Evolutionary conservation across 2,113 vertebrate species (phyloP).

Genomic region (Oenanthe oenanthe): DNA sequence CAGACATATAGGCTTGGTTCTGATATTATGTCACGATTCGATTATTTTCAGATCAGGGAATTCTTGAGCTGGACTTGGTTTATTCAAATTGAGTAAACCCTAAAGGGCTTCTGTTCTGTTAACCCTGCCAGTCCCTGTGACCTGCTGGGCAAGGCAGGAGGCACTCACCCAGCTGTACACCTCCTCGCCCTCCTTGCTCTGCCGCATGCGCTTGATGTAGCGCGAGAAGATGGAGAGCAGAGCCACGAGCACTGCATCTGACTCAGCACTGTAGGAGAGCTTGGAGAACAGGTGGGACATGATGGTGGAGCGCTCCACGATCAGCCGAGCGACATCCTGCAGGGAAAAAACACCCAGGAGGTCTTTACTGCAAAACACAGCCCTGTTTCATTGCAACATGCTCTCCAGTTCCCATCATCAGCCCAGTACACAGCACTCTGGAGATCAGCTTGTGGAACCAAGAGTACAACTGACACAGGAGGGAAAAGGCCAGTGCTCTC

Average conservation of each 20-base stretch:
- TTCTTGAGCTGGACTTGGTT: neutral
- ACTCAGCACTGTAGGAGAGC: conserved; percentile 84
- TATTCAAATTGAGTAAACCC: neutral
- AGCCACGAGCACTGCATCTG: conserved; percentile 88
- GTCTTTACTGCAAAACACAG: neutral
- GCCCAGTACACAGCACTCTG: neutral
- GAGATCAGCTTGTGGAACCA: neutral
- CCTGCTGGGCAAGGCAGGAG: neutral
- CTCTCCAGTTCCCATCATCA: neutral
- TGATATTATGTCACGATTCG: neutral
- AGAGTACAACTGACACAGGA: neutral
- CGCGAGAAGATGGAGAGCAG: conserved; percentile 90
- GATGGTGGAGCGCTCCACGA: conserved; percentile 98
- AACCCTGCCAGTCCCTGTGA: neutral
- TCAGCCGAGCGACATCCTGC: conserved; percentile 93
- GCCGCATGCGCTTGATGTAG: conserved; percentile 92
- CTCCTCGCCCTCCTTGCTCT: conserved; percentile 97
- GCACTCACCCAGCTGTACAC: conserved; percentile 96
- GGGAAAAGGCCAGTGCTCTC: neutral
- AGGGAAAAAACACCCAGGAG: neutral
- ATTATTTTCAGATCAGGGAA: neutral
- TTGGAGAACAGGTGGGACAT: conserved; percentile 96
- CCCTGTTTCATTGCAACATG: neutral
- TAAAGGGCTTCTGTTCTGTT: neutral
- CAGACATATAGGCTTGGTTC: neutral